Evolutionary conservation across 2,888 invertebrate species (phyloP).

Genomic region (Halictus ligatus): DNA sequence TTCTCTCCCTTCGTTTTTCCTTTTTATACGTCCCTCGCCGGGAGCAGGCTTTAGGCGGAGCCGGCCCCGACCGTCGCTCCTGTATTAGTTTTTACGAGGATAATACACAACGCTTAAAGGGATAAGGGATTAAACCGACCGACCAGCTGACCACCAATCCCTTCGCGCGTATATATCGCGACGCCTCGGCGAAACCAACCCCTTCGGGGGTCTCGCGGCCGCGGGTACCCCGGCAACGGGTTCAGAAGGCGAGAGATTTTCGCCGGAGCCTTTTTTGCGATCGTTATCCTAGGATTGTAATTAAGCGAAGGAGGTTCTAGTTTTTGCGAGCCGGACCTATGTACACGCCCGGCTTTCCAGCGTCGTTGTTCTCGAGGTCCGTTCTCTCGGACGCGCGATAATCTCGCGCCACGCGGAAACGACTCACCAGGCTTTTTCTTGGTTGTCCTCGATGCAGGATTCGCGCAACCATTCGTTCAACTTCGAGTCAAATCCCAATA

Average conservation of each 20-base stretch:
- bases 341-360: background rate
- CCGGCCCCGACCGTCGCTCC: conserved; percentile 69
- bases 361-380: background rate
- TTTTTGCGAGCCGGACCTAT: background rate
- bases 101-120: conserved; percentile 84
- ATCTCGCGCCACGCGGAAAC: background rate
- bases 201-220: conserved; percentile 6
- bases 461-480: too few species aligned
- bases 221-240: conserved; percentile 15
- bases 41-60: conserved; percentile 80
- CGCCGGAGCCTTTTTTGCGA: background rate
- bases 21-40: conserved; percentile 62
- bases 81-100: conserved; percentile 84
- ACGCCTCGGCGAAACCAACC: conserved; percentile 9
- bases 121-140: conserved; percentile 83
- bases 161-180: conserved; percentile 48
- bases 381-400: background rate
- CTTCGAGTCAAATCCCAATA: too few species aligned
- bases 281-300: conserved; percentile 19
- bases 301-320: conserved; percentile 8
- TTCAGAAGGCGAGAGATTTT: background rate
- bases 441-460: too few species aligned
- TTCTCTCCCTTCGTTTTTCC: conserved; percentile 46
- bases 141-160: conserved; percentile 69
- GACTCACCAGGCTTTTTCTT: too few species aligned